Percentiles rank a stretch among this genome's conserved stretches.
phyloP scores from a whole-genome alignment of 2,113 vertebrate species.

The Romanogobio albipinnatus region DNA sequence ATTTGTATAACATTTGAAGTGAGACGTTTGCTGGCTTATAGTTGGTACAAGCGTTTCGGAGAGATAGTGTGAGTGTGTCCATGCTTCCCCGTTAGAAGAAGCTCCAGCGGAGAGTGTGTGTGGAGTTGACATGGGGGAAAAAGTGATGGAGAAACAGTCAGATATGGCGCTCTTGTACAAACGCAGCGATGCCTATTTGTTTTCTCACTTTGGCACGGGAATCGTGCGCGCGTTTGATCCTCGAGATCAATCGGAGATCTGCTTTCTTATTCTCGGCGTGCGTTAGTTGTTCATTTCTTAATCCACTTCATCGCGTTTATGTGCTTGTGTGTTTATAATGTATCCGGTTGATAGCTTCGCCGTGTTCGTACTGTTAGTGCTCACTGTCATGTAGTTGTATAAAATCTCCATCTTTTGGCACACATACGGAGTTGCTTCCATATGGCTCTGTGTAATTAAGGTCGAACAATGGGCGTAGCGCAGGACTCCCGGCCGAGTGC shows the following conservation, averaged over 20 bases:
- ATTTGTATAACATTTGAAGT: conserved; percentile 17
- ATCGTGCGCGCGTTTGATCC: not conserved
- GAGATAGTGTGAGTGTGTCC: not conserved
- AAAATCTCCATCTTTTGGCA: conserved; percentile 42
- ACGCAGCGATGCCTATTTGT: conserved; percentile 37
- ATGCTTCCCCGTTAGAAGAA: conserved; percentile 21
- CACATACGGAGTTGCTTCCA: conserved; percentile 73
- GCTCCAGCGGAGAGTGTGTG: conserved; percentile 25
- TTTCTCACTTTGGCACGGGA: conserved; percentile 49
- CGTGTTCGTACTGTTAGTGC: not conserved
- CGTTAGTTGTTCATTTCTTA: not conserved
- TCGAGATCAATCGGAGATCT: not conserved
- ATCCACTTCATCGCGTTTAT: not conserved
- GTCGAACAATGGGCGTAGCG: conserved; percentile 79
- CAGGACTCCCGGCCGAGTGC: conserved; percentile 72
- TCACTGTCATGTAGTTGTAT: conserved; percentile 5
- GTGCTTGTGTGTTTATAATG: not conserved
- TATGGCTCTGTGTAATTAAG: conserved; percentile 82
- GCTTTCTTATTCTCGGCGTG: not conserved
- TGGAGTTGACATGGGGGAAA: conserved; percentile 39
- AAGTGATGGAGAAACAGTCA: conserved; percentile 50
- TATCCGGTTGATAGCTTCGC: not conserved
- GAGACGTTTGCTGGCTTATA: not conserved
- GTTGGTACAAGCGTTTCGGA: not conserved
- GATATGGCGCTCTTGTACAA: conserved; percentile 53